Evolutionary conservation across 2,113 vertebrate genomes (phyloP).

Genomic region (Passer montanus): DNA sequence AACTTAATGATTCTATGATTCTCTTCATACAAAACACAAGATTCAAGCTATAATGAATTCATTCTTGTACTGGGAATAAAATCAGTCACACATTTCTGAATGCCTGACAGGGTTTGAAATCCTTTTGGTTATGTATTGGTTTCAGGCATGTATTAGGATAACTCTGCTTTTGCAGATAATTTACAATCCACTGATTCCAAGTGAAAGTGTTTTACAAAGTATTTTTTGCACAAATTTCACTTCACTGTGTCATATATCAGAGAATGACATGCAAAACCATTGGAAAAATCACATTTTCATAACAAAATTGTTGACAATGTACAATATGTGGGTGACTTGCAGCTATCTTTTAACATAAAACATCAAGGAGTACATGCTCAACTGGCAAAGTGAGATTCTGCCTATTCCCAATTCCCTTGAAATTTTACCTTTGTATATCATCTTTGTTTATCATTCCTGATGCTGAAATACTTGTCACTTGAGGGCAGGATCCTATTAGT

Average conservation of each 20-base stretch:
- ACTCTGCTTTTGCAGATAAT: neutral
- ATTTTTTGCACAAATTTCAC: neutral
- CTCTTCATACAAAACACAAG: neutral
- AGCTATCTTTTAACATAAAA: neutral
- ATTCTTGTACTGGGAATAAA: neutral
- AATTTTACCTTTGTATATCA: neutral
- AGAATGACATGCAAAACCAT: neutral
- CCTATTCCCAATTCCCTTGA: neutral
- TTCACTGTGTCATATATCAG: neutral
- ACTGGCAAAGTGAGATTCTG: neutral
- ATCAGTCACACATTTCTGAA: neutral
- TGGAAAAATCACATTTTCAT: neutral
- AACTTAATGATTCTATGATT: neutral
- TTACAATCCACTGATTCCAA: neutral
- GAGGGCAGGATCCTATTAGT: neutral
- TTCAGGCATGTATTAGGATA: neutral
- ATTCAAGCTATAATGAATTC: conserved; percentile 19
- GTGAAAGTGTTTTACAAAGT: neutral
- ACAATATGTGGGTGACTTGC: neutral
- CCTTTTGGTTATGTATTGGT: neutral
- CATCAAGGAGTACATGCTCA: neutral
- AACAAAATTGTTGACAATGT: neutral
- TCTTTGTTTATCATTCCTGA: neutral
- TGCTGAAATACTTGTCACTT: neutral
- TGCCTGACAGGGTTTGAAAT: neutral